Evolutionary conservation across 2,113 vertebrate species (phyloP).

Genomic region (Eretmochelys imbricata): DNA sequence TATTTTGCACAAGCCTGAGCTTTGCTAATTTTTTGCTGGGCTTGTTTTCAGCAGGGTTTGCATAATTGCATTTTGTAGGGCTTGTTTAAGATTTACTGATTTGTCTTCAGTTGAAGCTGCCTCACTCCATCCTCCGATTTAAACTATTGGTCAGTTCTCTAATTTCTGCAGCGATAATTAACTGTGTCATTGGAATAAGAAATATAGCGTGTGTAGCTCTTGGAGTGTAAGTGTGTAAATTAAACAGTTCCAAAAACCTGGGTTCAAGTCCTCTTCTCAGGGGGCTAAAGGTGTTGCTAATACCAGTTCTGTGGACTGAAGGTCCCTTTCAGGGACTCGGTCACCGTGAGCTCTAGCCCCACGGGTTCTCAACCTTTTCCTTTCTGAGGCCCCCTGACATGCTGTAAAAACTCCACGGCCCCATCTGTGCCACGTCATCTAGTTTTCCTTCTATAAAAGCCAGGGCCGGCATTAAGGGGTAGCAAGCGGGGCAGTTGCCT

Average conservation of each 20-base stretch:
- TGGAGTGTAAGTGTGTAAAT: background rate
- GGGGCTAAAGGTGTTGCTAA: background rate
- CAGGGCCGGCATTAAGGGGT: too few relatives aligned
- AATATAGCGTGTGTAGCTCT: background rate
- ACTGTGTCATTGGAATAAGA: background rate
- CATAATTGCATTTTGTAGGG: fast-evolving
- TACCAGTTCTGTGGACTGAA: background rate
- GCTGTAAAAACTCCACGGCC: too few relatives aligned
- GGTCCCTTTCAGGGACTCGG: background rate
- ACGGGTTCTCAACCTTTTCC: too few relatives aligned
- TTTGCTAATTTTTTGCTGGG: background rate
- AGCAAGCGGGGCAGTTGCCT: too few relatives aligned
- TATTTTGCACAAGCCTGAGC: background rate
- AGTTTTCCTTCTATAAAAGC: too few relatives aligned
- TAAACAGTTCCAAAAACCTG: background rate
- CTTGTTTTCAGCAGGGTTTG: background rate
- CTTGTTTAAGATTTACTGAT: background rate
- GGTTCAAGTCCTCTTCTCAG: background rate
- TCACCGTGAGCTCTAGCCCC: background rate
- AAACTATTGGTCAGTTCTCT: background rate
- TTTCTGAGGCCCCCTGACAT: too few relatives aligned
- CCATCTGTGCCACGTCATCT: too few relatives aligned
- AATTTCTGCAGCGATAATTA: background rate
- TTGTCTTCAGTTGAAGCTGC: background rate
- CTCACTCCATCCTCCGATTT: background rate